Conservation (phyloP, 2,888 invertebrate genomes). For the Aethes cnicana region DNA sequence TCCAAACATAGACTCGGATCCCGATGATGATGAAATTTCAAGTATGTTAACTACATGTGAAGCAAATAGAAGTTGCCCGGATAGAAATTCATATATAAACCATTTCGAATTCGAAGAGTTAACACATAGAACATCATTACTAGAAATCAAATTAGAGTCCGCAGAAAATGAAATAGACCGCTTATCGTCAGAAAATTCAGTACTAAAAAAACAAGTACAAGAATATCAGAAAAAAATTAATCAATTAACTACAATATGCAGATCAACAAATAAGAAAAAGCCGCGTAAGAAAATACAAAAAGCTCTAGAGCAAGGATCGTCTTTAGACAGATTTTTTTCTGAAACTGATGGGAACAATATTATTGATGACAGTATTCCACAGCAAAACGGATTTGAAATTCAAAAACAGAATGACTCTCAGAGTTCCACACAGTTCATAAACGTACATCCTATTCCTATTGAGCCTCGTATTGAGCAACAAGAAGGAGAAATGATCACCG, state of each 20-base stretch:
- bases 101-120: background rate
- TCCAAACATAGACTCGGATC: background rate
- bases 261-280: background rate
- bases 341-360: no score
- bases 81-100: background rate
- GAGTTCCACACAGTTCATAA: no score
- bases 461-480: no score
- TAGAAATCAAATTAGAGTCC: background rate
- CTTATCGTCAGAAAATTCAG: background rate
- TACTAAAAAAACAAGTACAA: background rate
- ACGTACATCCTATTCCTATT: no score
- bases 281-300: background rate
- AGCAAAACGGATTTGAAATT: no score
- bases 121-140: background rate
- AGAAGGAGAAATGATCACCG: background rate
- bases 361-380: no score
- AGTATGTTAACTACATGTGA: background rate
- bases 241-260: background rate
- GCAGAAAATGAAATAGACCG: slow-evolving; percentile 4
- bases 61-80: slow-evolving; percentile 3
- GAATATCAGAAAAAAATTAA: background rate
- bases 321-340: no score
- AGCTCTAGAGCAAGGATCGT: no score
- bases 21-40: background rate
- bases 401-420: no score